Base-by-base conservation (phyloP, 1,140 invertebrate species). In the Lepidostoma basale region DNA sequence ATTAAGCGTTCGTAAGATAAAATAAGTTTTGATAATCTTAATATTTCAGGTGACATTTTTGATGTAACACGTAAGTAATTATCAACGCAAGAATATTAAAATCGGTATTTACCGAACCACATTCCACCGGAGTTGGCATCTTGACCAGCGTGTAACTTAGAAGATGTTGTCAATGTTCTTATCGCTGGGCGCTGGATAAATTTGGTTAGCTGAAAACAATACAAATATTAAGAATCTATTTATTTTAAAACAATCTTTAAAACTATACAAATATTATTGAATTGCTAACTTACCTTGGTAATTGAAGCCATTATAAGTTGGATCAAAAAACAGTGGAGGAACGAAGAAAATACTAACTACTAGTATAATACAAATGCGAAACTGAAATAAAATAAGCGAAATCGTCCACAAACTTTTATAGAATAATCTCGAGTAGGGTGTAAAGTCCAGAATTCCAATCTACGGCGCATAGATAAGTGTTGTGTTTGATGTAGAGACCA, bases 41-140 rank as follows among this genome's bases (percentile, higher is more conserved):
- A 20, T 23, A 12, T 49, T 23, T 23, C 23, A 49, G 18, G n/a
- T 49, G 23, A 20, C 14, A 49, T 20, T 49, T 20, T 23, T 23
- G 23, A 8, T 49, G 45, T n/a, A 49, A 23, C 23, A 25, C 16
- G 23, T 14, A n/a, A 20, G n/a, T 20, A 14, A 14, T 25, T 12
- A 49, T 49, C 14, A 49, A 49, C 16, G n/a, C 23, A 49, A n/a
- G 14, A 12, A 3, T 12, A 23, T 23, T 20, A 23, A 3, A 49
- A 49, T 54, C 16, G 14, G 12, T 54, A 54, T 30, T 66, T 44
- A 70, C 68, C 68, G 33, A 70, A 70, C 33, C 62, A 70, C 33
- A 62, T 60, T 39, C 68, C 68, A 1, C 42, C 26, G 12, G 58
- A 52, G 1, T 25, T 22, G 44, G 28, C 68, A 40, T 66, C 52